Conservation (phyloP, 1,140 invertebrate genomes). For the Andrena cerasifolii region DNA sequence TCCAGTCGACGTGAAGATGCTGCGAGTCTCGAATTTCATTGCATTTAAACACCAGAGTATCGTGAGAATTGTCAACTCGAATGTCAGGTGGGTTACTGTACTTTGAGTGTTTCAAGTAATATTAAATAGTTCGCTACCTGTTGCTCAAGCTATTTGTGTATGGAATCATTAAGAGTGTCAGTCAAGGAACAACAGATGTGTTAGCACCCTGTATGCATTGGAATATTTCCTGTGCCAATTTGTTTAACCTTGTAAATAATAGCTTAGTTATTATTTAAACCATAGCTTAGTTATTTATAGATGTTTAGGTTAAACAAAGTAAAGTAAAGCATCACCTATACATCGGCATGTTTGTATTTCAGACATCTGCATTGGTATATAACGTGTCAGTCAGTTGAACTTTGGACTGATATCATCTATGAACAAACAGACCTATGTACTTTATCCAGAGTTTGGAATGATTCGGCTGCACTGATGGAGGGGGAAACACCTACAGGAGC, state of each 20-base stretch:
- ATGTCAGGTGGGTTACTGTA: slow-evolving; percentile 59
- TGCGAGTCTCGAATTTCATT: slow-evolving; percentile 55
- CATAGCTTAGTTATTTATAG: too few species aligned
- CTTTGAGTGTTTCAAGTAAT: not conserved
- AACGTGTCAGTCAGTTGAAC: slow-evolving; percentile 10
- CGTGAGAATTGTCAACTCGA: slow-evolving; percentile 53
- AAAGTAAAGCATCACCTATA: too few species aligned
- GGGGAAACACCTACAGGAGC: too few species aligned
- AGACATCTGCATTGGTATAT: not conserved
- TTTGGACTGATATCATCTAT: slow-evolving; percentile 21
- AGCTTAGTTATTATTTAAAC: too few species aligned
- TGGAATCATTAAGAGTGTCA: not conserved
- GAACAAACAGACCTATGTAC: not conserved
- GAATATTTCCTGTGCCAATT: too few species aligned
- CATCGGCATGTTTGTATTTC: too few species aligned
- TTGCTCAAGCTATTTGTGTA: not conserved
- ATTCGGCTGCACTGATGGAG: too few species aligned
- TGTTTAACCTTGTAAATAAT: too few species aligned
- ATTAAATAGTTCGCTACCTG: too few species aligned
- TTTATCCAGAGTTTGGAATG: too few species aligned
- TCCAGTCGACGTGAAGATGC: slow-evolving; percentile 37
- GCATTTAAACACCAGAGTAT: slow-evolving; percentile 45
- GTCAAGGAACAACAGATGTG: not conserved
- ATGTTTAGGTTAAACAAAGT: too few species aligned
- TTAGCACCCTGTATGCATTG: too few species aligned